A percentile compares a stretch with the other conserved stretches of the same genome.
These are phyloP conservation scores for Bedellia somnulentella DNA, from an alignment of 2,888 invertebrate genomes.

Conservation along the genomic window DNA sequence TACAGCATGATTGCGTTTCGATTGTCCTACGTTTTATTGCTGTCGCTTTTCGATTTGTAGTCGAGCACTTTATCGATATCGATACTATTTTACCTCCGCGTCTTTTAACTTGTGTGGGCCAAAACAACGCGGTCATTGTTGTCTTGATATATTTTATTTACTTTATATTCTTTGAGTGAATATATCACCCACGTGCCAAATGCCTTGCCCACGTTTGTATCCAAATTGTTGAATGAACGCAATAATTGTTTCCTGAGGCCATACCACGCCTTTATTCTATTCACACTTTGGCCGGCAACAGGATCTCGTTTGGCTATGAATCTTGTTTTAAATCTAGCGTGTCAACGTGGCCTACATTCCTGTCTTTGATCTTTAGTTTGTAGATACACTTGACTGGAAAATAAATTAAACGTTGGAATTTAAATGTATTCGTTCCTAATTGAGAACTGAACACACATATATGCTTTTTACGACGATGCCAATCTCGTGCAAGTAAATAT, in stretches of 20 bases:
- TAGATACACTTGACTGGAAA: slow-evolving; percentile 10
- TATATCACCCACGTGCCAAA: slow-evolving; percentile 12
- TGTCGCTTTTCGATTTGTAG: slow-evolving; percentile 22
- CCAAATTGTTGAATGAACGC: slow-evolving; percentile 11
- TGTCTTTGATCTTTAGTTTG: slow-evolving; percentile 18
- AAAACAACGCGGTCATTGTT: slow-evolving; percentile 3
- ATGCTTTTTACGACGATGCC: too few species aligned
- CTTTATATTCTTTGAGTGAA: slow-evolving; percentile 10
- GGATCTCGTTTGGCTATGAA: slow-evolving; percentile 1
- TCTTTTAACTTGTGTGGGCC: slow-evolving; percentile 12
- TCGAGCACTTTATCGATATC: slow-evolving; percentile 18
- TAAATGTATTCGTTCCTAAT: too few species aligned
- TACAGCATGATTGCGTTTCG: slow-evolving; percentile 22
- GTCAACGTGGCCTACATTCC: slow-evolving; percentile 17
- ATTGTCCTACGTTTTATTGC: slow-evolving; percentile 28
- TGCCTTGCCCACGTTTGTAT: slow-evolving; percentile 11
- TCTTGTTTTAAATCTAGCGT: slow-evolving; percentile 11
- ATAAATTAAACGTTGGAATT: slow-evolving; percentile 13
- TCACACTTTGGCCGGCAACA: slow-evolving; percentile 5
- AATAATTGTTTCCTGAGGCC: slow-evolving; percentile 11
- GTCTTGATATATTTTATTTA: slow-evolving; percentile 5
- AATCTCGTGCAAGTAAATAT: too few species aligned
- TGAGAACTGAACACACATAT: too few species aligned
- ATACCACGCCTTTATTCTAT: slow-evolving; percentile 9
- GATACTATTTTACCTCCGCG: slow-evolving; percentile 14